phyloP scores from a whole-genome alignment of 2,888 invertebrate genomes.

The Petrolisthes cinctipes region DNA sequence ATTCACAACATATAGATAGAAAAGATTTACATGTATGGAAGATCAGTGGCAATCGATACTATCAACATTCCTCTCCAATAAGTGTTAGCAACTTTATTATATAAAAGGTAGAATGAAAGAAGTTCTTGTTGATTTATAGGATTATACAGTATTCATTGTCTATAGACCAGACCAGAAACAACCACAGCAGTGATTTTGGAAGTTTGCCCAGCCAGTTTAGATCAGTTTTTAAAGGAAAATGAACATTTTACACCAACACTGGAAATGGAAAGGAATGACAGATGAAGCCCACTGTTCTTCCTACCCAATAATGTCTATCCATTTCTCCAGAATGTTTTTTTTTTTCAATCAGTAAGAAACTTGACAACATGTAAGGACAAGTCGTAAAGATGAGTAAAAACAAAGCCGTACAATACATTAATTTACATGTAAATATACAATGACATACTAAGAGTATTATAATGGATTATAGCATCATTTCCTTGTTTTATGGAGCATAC shows the following conservation, averaged over 20 bases:
- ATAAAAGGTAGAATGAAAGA: constrained; percentile 12
- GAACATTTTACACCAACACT: too few relatives aligned
- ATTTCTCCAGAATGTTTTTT: constrained; percentile 40
- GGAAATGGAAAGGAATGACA: neutral
- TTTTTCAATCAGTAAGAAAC: constrained; percentile 46
- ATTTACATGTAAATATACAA: constrained; percentile 43
- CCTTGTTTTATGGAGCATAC: constrained; percentile 22
- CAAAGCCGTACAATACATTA: constrained; percentile 42
- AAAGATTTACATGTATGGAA: constrained; percentile 45
- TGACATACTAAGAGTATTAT: constrained; percentile 49
- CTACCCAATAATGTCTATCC: constrained; percentile 26
- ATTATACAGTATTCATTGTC: too few relatives aligned
- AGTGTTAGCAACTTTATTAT: neutral
- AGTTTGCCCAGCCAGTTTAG: too few relatives aligned
- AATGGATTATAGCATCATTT: constrained; percentile 46
- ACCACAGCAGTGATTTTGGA: too few relatives aligned
- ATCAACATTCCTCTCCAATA: neutral
- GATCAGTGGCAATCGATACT: constrained; percentile 46
- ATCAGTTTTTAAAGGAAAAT: too few relatives aligned
- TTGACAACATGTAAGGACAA: constrained; percentile 50
- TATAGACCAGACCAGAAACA: too few relatives aligned
- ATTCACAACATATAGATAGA: constrained; percentile 55
- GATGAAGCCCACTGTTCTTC: constrained; percentile 45
- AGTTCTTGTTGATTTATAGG: too few relatives aligned
- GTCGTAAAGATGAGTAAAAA: constrained; percentile 52